phyloP scores from a whole-genome alignment of 2,113 vertebrate species.

The Nycticebus coucang region DNA sequence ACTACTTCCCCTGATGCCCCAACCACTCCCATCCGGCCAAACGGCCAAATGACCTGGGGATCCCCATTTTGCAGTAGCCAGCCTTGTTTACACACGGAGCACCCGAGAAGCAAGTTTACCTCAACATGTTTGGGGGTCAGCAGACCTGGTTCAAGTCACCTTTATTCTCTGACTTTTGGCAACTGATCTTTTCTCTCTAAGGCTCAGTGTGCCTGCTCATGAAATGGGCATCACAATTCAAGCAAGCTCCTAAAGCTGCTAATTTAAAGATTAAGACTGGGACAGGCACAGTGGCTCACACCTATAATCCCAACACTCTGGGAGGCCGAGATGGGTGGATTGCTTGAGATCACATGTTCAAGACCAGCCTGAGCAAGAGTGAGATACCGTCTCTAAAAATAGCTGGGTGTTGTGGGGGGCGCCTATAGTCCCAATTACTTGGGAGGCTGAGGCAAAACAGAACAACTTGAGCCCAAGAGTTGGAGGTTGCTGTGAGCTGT shows the following conservation, averaged over 20 bases:
- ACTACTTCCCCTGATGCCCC: neutral
- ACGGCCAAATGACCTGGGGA: neutral
- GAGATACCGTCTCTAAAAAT: too few relatives aligned
- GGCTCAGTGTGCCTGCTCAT: constrained; percentile 1
- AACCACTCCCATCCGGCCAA: neutral
- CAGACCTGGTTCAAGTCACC: neutral
- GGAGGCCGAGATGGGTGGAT: too few relatives aligned
- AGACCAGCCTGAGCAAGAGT: too few relatives aligned
- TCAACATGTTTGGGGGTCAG: neutral
- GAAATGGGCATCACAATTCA: neutral
- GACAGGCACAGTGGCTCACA: too few relatives aligned
- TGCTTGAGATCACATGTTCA: too few relatives aligned
- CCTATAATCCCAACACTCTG: too few relatives aligned
- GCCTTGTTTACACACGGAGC: neutral
- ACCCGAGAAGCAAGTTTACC: neutral
- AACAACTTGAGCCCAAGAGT: too few relatives aligned
- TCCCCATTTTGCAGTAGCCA: neutral
- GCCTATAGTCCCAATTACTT: too few relatives aligned
- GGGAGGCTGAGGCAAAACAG: too few relatives aligned
- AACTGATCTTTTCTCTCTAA: neutral
- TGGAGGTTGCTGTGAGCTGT: too few relatives aligned
- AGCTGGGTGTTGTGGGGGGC: too few relatives aligned
- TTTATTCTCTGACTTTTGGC: neutral
- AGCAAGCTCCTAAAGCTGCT: neutral
- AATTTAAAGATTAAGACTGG: neutral